Evolutionary conservation across 2,888 invertebrate species (phyloP).

Genomic region (Cactoblastis cactorum): DNA sequence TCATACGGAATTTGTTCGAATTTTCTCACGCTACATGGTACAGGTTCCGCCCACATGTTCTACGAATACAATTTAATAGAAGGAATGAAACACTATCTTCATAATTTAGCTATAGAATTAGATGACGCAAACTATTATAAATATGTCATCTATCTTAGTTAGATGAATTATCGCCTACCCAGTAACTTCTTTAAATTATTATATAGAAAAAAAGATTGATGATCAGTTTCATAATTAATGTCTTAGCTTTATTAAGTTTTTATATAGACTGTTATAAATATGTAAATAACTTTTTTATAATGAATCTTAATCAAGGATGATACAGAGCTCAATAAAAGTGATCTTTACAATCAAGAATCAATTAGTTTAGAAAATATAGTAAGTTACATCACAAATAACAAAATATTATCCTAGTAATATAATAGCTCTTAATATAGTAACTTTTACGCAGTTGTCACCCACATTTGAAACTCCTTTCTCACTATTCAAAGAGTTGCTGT

Average conservation of each 20-base stretch:
- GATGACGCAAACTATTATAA: conserved; percentile 41
- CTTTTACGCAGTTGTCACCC: too few species aligned
- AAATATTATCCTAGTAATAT: too few species aligned
- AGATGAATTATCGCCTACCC: conserved; percentile 15
- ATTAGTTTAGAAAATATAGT: too few species aligned
- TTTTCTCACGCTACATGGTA: conserved; percentile 62
- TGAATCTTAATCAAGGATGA: too few species aligned
- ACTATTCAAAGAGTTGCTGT: too few species aligned
- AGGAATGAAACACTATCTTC: conserved; percentile 59
- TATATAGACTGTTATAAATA: background rate
- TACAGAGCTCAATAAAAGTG: too few species aligned
- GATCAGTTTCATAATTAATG: background rate
- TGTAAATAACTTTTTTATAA: too few species aligned
- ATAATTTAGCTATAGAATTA: conserved; percentile 57
- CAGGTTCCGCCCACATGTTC: conserved; percentile 56
- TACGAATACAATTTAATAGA: conserved; percentile 62
- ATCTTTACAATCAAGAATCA: too few species aligned
- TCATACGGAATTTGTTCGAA: conserved; percentile 54
- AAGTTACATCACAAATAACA: too few species aligned
- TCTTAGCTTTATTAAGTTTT: background rate
- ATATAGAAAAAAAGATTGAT: conserved; percentile 6
- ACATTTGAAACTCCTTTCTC: too few species aligned
- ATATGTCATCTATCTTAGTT: conserved; percentile 33
- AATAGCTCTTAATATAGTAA: too few species aligned
- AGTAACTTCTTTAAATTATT: background rate